Base-by-base conservation (phyloP, 2,888 invertebrate species). In the Dynastes maya region DNA sequence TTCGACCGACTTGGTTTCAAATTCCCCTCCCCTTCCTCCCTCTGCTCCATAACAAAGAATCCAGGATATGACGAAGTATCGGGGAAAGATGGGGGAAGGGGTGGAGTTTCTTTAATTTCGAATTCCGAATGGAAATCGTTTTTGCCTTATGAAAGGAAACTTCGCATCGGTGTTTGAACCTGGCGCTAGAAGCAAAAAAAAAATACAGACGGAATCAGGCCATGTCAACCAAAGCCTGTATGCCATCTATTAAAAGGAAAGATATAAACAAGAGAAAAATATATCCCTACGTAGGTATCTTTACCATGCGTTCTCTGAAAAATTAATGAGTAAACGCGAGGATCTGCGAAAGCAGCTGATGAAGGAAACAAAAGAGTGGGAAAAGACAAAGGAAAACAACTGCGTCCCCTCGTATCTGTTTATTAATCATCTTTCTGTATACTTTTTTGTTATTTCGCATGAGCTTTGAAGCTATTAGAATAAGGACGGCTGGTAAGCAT, bases 351-450 rank as follows among this genome's bases (percentile, higher is more conserved):
- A 61, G 22, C 22, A 22, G 11, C 22, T 8, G 61, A 27, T 6
- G 61, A 61, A 6, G 22, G 22, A n/a, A 61, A 61, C n/a, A 61
- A 11, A 53, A 53, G 53, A 16, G 2, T 13, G 11, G 27, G 11
- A 22, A 29, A 61, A 29, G 61, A n/a, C 55, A 55, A 55, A 55
- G 55, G 55, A 61, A 61, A 27, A 61, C 61, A 11, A 27, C 27
- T 6, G 45, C 45, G 45, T 45, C 11, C 29, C 22, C 16, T 58
- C 8, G 61, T n/a, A 16, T 27, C 61, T 11, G 11, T 29, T 22
- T 61, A 3, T 29, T 61, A 6, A 11, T 11, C 61, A 22, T 61
- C 29, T 61, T 11, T 22, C 11, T 29, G 61, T 61, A 29, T 61
- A 29, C 9, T 61, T 53, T 29, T 61, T 27, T 27, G 27, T 58